A percentile compares a stretch with the other conserved stretches of the same genome.
Conservation (phyloP, 2,888 invertebrate species). For the Mactromeris polynyma region DNA sequence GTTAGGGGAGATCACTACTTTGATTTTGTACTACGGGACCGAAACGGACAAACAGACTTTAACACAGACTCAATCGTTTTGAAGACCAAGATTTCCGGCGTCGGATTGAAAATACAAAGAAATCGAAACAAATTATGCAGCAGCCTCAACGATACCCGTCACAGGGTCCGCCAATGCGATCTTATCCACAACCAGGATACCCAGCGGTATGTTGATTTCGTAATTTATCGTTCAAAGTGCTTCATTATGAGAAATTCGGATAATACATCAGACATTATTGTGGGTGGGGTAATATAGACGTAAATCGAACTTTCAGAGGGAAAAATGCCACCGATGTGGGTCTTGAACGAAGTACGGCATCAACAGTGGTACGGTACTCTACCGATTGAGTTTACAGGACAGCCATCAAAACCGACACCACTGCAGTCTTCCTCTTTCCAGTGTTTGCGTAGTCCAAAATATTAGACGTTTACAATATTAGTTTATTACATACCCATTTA, state of each 20-base stretch:
- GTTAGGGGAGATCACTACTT: no score
- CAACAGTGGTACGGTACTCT: no score
- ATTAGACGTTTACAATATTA: no score
- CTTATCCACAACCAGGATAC: conserved; percentile 76
- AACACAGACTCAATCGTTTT: background rate
- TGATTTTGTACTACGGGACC: background rate
- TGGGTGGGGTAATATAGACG: conserved; percentile 36
- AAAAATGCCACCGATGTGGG: no score
- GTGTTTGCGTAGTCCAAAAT: no score
- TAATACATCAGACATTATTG: background rate
- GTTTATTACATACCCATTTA: no score
- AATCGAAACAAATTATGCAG: conserved; percentile 25
- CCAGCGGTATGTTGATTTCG: conserved; percentile 67
- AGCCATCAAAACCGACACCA: no score
- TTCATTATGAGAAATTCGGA: background rate
- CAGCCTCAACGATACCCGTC: conserved; percentile 74
- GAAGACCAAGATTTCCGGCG: background rate
- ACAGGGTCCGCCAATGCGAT: conserved; percentile 77
- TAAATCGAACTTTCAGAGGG: no score
- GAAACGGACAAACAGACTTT: background rate
- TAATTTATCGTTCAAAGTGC: background rate
- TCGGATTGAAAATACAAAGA: conserved; percentile 24
- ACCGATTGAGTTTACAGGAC: no score
- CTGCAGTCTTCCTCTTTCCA: no score
- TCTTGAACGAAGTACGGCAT: no score